Conservation (phyloP, 2,888 invertebrate species). For the Coremacera marginata region DNA sequence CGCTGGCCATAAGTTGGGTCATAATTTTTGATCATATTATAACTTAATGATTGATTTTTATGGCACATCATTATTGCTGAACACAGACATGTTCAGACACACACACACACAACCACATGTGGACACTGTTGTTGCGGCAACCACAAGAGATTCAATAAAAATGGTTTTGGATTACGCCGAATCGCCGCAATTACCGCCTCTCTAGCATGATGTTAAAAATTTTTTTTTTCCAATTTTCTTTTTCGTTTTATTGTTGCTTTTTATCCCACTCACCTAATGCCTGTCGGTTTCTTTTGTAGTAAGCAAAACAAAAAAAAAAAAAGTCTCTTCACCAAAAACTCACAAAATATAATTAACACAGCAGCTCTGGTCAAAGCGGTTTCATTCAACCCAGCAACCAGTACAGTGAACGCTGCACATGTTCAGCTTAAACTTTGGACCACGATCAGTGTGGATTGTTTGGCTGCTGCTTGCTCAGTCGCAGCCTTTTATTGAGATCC, state of each 20-base stretch:
- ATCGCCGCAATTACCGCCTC: not conserved
- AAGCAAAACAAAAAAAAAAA: no score
- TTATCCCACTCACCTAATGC: no score
- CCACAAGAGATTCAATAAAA: not conserved
- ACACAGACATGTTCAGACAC: no score
- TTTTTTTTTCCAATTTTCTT: no score
- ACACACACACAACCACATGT: not conserved
- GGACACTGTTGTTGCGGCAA: not conserved
- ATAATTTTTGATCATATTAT: constrained; percentile 9
- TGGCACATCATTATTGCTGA: not conserved
- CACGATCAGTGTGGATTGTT: not conserved
- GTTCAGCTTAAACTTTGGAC: not conserved
- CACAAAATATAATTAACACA: no score
- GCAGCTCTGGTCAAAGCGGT: not conserved
- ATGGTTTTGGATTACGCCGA: constrained; percentile 1
- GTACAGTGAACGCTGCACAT: not conserved
- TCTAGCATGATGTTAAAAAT: not conserved
- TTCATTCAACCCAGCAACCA: not conserved
- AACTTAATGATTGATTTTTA: constrained; percentile 24
- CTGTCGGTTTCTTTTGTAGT: no score
- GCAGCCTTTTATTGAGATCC: not conserved
- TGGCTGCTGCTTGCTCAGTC: not conserved
- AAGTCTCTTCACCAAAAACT: no score
- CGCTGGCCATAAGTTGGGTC: not conserved
- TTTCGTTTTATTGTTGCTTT: no score